Evolutionary conservation across 2,113 vertebrate species (phyloP), one percentile per base, ranked within the genome.

Genomic region (Peromyscus leucopus): DNA sequence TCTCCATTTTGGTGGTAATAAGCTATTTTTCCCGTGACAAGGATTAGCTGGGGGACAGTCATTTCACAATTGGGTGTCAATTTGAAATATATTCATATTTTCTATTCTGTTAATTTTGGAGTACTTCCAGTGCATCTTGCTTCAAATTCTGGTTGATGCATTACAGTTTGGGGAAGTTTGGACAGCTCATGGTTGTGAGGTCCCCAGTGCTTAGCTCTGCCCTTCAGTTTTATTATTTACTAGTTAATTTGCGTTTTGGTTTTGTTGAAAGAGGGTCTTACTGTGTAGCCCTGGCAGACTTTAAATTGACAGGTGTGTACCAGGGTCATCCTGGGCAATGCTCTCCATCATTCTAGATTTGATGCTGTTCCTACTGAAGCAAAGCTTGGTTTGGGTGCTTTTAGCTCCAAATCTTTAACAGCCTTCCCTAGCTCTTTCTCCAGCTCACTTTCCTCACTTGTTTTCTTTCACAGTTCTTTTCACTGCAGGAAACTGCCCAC

Each of bases 221-320:
- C 48, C n/a, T 75, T 94, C 31, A 59, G 39, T 89, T 92, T 96
- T 69, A 72, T 89, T 89, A 72, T 71, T 57, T 89, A 89, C 72
- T 89, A n/a, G 6, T 24, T 48, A 69, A 51, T 55, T 51, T 87
- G 4, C 3, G 8, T 15, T 69, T 33, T 67, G 31, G 39, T 69
- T 55, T 87, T 51, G 19, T 71, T 87, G 65, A 36, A 48, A 48
- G 46, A 89, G 67, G 67, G 67, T 72, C 36, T 72, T 57, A 22
- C 8, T 55, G 36, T 57, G 19, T 55, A 57, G 46, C 7, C 48
- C 69, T 57, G 13, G 22, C 3, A n/a, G 86, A 26, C 33, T 7
- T n/a, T 39, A 39, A 17, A 17, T 9, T 26, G 21, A 39, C 48
- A 28, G 13, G 33, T 17, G 2, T 15, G 36, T 9, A 7, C 46